A percentile compares a stretch with the other conserved stretches of the same genome.
Evolutionary conservation across 2,797 vertebrate genomes (phyloP).

Genomic region (Rhodeus uyekii): DNA sequence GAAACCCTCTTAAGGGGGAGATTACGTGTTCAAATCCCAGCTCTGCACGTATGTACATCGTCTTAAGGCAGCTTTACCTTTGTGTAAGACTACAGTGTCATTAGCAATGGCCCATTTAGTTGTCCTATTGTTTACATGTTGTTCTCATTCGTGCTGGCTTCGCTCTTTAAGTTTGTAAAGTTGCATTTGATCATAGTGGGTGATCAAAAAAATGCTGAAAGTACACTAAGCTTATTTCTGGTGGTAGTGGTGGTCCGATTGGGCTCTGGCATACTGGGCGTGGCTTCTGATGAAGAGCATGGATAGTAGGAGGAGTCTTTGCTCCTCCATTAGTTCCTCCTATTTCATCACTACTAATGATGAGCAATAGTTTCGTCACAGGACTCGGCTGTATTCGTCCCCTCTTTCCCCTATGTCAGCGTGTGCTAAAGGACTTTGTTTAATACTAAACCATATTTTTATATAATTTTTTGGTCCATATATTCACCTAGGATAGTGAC

Average conservation of each 20-base stretch:
- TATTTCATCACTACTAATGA: conserved; percentile 44
- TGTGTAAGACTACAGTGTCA: conserved; percentile 67
- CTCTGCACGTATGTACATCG: conserved; percentile 71
- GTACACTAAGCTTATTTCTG: neutral
- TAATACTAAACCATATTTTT: neutral
- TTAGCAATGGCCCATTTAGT: conserved; percentile 55
- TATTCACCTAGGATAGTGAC: neutral
- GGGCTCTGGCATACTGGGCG: neutral
- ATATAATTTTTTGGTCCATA: neutral
- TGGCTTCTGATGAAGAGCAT: neutral
- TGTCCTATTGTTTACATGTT: conserved; percentile 26
- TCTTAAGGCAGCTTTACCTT: conserved; percentile 71
- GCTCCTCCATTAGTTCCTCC: conserved; percentile 52
- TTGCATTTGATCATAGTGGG: neutral
- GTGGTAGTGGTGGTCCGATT: neutral
- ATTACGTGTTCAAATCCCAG: conserved; percentile 74
- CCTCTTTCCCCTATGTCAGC: neutral
- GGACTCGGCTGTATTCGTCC: neutral
- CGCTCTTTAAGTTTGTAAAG: neutral
- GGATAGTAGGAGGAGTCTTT: conserved; percentile 35
- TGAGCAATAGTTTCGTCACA: neutral
- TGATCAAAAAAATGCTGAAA: neutral
- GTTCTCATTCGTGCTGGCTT: neutral
- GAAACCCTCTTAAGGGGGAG: conserved; percentile 71
- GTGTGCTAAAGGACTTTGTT: neutral